Percentiles rank a stretch among this genome's conserved stretches.
Evolutionary conservation across 1,140 invertebrate genomes (phyloP).

Genomic region (Zaprionus tsacasi): DNA sequence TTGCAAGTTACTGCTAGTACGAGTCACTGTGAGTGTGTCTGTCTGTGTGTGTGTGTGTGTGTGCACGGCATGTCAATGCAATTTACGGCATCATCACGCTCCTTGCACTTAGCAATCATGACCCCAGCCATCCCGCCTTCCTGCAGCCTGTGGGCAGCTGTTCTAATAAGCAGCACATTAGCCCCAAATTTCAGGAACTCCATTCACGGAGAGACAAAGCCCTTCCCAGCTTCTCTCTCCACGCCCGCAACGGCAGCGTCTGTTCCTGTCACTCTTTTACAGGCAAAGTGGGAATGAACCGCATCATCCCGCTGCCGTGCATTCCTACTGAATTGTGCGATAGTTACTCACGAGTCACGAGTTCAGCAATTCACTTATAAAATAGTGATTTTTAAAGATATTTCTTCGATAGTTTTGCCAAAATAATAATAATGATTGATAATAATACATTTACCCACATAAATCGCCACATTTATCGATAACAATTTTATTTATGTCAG

Average conservation of each 20-base stretch:
- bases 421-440: too few relatives aligned
- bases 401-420: too few relatives aligned
- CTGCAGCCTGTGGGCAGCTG: not conserved
- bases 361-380: too few relatives aligned
- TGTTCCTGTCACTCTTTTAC: constrained; percentile 21
- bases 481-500: too few relatives aligned
- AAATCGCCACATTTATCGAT: too few relatives aligned
- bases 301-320: not conserved
- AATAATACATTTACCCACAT: too few relatives aligned
- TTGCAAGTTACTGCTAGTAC: constrained; percentile 1
- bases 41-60: not conserved
- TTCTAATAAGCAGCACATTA: constrained; percentile 59
- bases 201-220: not conserved
- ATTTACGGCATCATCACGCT: constrained; percentile 49
- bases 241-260: not conserved
- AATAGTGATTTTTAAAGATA: too few relatives aligned
- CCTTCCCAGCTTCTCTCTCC: not conserved
- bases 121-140: not conserved
- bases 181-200: constrained; percentile 18
- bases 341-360: constrained; percentile 5
- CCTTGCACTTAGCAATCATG: constrained; percentile 32
- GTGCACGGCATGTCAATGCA: constrained; percentile 34
- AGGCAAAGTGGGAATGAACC: not conserved
- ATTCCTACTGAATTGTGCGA: not conserved
- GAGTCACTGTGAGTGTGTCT: not conserved